Base-by-base conservation (phyloP, 2,888 invertebrate genomes). In the Hirtodrosophila histrioides region DNA sequence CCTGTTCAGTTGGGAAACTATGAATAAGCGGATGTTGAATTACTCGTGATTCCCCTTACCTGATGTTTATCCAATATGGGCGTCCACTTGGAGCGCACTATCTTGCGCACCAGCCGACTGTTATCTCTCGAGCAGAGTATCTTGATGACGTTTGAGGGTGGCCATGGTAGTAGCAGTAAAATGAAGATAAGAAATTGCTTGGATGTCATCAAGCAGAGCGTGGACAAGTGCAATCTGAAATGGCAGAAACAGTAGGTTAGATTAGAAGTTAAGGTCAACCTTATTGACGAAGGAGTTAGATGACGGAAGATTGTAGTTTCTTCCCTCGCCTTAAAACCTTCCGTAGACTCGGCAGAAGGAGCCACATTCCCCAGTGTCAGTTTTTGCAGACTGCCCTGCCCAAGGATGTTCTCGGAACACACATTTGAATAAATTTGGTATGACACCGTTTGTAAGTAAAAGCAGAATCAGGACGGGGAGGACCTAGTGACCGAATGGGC, bases 71-170 rank as follows among this genome's bases (percentile, higher is more conserved):
- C 96, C 92, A 97, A 93, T 68, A 97, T 95, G 57, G 97, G 97
- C 76, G 95, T 94, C 97, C 97, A 97, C 94, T 97, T 97, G 94
- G 95, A 96, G 92, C 96, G 95, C 88, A 97, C 95, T 74, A 97
- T 95, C 92, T 96, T 96, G 89, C 96, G 94, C 73, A 97, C 97
- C 84, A 97, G 94, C 89, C 96, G 94, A 79, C 97, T 96, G 93
- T 95, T 96, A 94, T 97, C 96, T 94, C 96, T 94, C 86, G 96
- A 96, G 91, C 96, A 97, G 82, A 96, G 95, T 89, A 96, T 95
- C 93, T 96, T 96, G 94, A 96, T 96, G 81, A 96, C 94, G 80
- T 95, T 95, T 64, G 96, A 96, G 88, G 96, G 96, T 90, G 96
- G 96, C 96, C 96, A 97, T 92, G 96, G 96, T 92, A 97, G 95